Percentiles rank a stretch among this genome's conserved stretches.
Conservation (phyloP, 2,888 invertebrate genomes). For the Lydus trimaculatus region DNA sequence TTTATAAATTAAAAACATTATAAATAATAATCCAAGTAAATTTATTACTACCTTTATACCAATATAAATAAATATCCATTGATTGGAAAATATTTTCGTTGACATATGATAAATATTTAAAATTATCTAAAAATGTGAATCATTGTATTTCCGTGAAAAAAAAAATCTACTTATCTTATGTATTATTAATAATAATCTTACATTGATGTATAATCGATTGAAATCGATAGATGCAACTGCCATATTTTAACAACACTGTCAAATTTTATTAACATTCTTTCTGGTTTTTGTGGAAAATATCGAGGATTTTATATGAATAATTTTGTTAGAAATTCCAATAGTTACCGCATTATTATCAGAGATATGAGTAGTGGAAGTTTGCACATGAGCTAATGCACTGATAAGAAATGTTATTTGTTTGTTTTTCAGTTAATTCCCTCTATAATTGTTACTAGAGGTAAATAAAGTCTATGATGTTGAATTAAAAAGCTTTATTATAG, state of each 20-base stretch:
- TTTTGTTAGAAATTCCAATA: background rate
- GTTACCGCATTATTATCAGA: background rate
- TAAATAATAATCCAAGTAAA: background rate
- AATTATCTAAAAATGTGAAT: background rate
- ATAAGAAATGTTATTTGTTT: background rate
- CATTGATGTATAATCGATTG: background rate
- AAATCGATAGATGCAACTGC: conserved; percentile 9
- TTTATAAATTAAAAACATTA: background rate
- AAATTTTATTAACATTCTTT: background rate
- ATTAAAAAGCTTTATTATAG: too few relatives aligned
- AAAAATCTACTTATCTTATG: background rate
- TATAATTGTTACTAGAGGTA: too few relatives aligned
- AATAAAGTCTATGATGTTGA: too few relatives aligned
- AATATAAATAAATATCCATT: background rate
- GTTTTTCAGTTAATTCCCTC: background rate
- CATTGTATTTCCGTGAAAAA: background rate
- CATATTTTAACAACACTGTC: background rate
- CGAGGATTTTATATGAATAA: background rate
- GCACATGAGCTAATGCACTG: background rate
- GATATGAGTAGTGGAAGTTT: background rate
- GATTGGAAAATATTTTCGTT: background rate
- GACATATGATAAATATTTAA: background rate
- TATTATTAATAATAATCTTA: background rate
- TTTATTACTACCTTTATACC: background rate
- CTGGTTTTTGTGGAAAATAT: background rate